These are phyloP conservation scores for Hipposideros armiger DNA, from an alignment of 2,113 vertebrate species.

Conservation along the genomic window DNA sequence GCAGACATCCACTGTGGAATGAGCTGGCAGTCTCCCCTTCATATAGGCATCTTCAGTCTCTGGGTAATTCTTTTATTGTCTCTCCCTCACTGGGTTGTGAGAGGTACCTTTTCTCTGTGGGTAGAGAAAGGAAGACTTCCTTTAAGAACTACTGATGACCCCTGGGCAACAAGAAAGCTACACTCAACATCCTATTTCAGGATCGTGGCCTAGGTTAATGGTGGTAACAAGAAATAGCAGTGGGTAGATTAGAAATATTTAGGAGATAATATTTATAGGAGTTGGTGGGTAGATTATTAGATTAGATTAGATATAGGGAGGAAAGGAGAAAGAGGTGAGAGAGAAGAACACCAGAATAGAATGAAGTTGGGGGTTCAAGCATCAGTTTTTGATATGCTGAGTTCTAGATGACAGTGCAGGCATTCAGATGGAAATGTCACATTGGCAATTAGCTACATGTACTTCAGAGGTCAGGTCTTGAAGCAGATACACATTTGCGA, in stretches of 20 bases:
- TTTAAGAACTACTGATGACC: background rate
- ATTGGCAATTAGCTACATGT: background rate
- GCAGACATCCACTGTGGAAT: background rate
- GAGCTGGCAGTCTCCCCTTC: background rate
- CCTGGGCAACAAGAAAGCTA: background rate
- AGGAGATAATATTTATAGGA: background rate
- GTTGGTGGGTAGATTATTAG: background rate
- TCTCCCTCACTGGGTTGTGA: background rate
- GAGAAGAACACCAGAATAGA: background rate
- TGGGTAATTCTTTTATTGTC: background rate
- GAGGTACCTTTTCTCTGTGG: background rate
- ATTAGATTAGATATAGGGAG: background rate
- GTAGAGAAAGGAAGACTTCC: background rate
- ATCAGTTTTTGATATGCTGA: background rate
- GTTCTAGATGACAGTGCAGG: background rate
- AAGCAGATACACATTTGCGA: background rate
- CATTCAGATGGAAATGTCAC: background rate
- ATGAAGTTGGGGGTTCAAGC: background rate
- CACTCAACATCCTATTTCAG: background rate
- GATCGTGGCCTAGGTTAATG: background rate
- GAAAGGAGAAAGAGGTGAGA: background rate
- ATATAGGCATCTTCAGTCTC: background rate
- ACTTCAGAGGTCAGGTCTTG: background rate
- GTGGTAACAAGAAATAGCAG: background rate
- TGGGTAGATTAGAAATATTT: slow-evolving; percentile 8